These are phyloP conservation scores for Hydrophis major DNA, from an alignment of 2,797 vertebrate genomes.

Conservation along the genomic window DNA sequence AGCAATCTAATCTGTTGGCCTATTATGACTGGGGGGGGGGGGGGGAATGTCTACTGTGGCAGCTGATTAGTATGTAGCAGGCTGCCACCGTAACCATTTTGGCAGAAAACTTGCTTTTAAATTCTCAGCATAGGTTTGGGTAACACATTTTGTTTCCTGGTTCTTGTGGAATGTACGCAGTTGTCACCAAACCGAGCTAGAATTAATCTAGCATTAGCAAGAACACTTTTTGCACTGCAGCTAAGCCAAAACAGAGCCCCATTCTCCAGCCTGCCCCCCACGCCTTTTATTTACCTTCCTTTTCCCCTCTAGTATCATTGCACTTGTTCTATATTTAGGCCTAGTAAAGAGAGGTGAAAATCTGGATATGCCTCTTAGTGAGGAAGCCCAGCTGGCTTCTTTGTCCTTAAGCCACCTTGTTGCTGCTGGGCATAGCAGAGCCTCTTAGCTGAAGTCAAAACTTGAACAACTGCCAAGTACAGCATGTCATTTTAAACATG, in stretches of 20 bases:
- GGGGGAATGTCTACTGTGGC: too few species aligned
- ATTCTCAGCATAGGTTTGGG: neutral
- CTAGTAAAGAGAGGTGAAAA: neutral
- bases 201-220: neutral
- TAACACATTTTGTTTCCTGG: neutral
- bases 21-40: neutral
- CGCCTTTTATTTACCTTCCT: neutral
- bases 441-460: conserved; percentile 50
- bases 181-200: neutral
- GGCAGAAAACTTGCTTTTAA: neutral
- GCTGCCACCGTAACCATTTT: neutral
- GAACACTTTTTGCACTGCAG: neutral
- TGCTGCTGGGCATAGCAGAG: conserved; percentile 44
- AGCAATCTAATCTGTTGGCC: neutral
- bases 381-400: conserved; percentile 27
- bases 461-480: conserved; percentile 52
- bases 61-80: neutral
- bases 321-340: neutral
- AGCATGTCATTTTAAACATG: conserved; percentile 54
- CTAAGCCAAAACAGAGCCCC: neutral
- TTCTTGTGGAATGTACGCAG: neutral
- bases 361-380: neutral
- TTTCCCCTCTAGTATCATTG: neutral
- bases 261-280: neutral
- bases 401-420: conserved; percentile 59